Conservation (phyloP, 2,888 invertebrate genomes). For the Beris morrisii region DNA sequence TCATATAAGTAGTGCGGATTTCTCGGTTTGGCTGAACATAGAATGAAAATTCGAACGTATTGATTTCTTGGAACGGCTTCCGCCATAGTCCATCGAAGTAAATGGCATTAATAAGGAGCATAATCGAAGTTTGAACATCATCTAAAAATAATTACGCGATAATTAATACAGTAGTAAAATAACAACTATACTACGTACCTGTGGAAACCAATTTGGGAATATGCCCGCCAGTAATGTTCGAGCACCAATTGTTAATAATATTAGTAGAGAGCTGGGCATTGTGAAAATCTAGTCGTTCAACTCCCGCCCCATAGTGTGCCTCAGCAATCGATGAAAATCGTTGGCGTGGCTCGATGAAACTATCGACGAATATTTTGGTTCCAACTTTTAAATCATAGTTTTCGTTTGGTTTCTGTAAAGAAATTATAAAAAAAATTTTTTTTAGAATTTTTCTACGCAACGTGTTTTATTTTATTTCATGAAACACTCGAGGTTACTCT, state of each 20-base stretch:
- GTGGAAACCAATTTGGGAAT: slow-evolving; percentile 68
- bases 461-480: too few species aligned
- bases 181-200: slow-evolving; percentile 53
- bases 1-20: slow-evolving; percentile 68
- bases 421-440: neutral
- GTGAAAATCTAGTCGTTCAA: slow-evolving; percentile 66
- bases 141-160: slow-evolving; percentile 52
- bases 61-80: slow-evolving; percentile 65
- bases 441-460: too few species aligned
- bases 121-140: slow-evolving; percentile 63
- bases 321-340: slow-evolving; percentile 65
- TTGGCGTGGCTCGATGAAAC: slow-evolving; percentile 60
- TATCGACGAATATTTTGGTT: slow-evolving; percentile 66
- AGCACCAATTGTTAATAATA: slow-evolving; percentile 80
- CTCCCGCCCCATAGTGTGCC: slow-evolving; percentile 66
- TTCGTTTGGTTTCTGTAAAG: slow-evolving; percentile 39
- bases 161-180: neutral
- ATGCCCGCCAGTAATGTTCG: slow-evolving; percentile 71
- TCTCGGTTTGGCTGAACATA: slow-evolving; percentile 58
- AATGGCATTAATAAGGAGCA: slow-evolving; percentile 73
- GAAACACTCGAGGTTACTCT: too few species aligned
- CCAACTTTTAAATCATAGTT: slow-evolving; percentile 66
- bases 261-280: slow-evolving; percentile 60
- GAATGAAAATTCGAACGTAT: slow-evolving; percentile 65
- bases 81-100: slow-evolving; percentile 83